phyloP scores from a whole-genome alignment of 2,113 vertebrate genomes.

The Electrona antarctica region DNA sequence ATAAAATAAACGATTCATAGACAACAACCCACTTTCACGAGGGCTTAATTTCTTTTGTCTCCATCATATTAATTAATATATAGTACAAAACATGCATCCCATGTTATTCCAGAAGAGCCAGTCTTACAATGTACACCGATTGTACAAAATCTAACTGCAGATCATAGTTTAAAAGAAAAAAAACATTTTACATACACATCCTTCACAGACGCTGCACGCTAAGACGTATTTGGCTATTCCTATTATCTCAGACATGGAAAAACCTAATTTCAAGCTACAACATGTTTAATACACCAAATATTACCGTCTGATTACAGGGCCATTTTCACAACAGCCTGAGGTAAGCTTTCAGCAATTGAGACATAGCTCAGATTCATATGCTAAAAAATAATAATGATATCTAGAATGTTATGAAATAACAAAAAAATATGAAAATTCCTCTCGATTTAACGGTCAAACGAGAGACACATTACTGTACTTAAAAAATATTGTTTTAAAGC shows the following conservation, averaged over 20 bases:
- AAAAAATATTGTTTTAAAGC: conserved; percentile 8
- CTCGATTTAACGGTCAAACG: not conserved
- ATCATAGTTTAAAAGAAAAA: conserved; percentile 41
- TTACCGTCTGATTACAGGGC: conserved; percentile 59
- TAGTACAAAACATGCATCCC: conserved; percentile 75
- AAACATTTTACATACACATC: conserved; percentile 66
- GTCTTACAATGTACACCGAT: conserved; percentile 62
- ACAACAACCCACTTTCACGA: conserved; percentile 37
- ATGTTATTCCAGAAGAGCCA: conserved; percentile 68
- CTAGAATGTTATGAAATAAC: conserved; percentile 28
- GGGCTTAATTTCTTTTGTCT: not conserved
- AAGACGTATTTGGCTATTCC: conserved; percentile 68
- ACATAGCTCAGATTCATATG: conserved; percentile 61
- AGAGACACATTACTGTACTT: not conserved
- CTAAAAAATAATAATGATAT: conserved; percentile 32
- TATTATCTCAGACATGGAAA: conserved; percentile 59
- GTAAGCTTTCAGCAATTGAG: conserved; percentile 72
- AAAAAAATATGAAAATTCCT: conserved; percentile 10
- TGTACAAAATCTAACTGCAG: conserved; percentile 58
- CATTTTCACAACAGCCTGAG: conserved; percentile 72
- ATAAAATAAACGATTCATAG: conserved; percentile 25
- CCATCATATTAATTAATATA: conserved; percentile 54
- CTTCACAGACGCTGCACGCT: conserved; percentile 66
- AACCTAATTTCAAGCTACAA: conserved; percentile 60
- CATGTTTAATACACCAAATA: conserved; percentile 58